Evolutionary conservation across 2,113 vertebrate species (phyloP), one percentile per base, ranked within the genome.

Genomic region (Ivindomyrus marchei): DNA sequence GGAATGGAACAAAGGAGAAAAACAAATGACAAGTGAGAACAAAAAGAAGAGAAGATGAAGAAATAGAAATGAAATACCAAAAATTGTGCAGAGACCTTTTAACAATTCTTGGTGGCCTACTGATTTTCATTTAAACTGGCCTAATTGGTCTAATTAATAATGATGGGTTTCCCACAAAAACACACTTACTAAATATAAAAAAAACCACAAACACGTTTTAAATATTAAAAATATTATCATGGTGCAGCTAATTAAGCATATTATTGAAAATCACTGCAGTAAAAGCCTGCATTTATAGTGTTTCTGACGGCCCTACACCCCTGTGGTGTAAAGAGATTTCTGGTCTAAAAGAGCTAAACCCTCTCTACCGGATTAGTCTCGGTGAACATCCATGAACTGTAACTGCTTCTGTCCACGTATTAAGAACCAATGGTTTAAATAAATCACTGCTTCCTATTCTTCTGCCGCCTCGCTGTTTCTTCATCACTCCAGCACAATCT

Each of bases 401-500:
- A 85, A 46, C 31, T 74, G 24, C 6, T 47, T n/a, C 31, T 52
- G 10, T 52, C 47, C 45, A 86, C 3, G n/a, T 50, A 27, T 24
- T 49, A n/a, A 47, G 85, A 31, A 53, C 53, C 50, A 87, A 17
- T 56, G 85, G n/a, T 31, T 39, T 87, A 13, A 13, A 87, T 27
- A 87, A 87, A 87, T 36, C 50, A 13, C 24, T 13, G 45, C 45
- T 27, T 49, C 47, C 27, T 15, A n/a, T 45, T 42, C 47, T 46
- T 3, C 49, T 4, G 36, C 31, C 2, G 47, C 31, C 9, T 45
- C 53, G 45, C 53, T 45, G 13, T 42, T 17, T 24, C 52, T 17
- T 17, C 36, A 36, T 77, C n/a, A 66, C 90, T 90, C 77, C 93
- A 92, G 92, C 91, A 93, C 92, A 94, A 93, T 94, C 93, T 90